phyloP scores from a whole-genome alignment of 2,113 vertebrate genomes.

The Mus pahari region DNA sequence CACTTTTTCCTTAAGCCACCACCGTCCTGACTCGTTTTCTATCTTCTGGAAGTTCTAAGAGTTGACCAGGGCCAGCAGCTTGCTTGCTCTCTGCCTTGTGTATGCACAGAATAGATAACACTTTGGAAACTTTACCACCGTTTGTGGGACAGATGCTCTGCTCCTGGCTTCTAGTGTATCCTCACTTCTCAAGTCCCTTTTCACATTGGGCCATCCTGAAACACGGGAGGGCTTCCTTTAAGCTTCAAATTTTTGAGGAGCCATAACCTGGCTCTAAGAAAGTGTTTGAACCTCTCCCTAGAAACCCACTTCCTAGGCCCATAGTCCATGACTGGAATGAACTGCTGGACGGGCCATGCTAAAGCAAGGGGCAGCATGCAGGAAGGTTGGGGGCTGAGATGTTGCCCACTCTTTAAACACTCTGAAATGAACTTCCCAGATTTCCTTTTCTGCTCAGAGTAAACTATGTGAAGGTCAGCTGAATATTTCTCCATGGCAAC shows the following conservation, averaged over 20 bases:
- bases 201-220: not conserved
- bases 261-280: not conserved
- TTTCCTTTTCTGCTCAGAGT: not conserved
- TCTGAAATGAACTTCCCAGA: not conserved
- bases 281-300: not conserved
- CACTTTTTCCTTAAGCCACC: not conserved
- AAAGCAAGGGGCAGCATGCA: not conserved
- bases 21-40: not conserved
- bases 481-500: not conserved
- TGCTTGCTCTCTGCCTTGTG: not conserved
- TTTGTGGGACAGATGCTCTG: not conserved
- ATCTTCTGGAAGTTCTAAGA: not conserved
- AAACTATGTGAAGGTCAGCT: not conserved
- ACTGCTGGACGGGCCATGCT: not conserved
- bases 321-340: not conserved
- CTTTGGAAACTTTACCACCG: not conserved
- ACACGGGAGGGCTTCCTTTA: not conserved
- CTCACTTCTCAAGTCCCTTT: not conserved
- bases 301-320: not conserved
- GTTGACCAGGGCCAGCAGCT: not conserved
- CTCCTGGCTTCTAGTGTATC: not conserved
- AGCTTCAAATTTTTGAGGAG: not conserved
- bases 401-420: not conserved
- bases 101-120: rapidly evolving
- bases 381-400: not conserved